phyloP scores from a whole-genome alignment of 1,140 invertebrate species.

The Lucilia cuprina region DNA sequence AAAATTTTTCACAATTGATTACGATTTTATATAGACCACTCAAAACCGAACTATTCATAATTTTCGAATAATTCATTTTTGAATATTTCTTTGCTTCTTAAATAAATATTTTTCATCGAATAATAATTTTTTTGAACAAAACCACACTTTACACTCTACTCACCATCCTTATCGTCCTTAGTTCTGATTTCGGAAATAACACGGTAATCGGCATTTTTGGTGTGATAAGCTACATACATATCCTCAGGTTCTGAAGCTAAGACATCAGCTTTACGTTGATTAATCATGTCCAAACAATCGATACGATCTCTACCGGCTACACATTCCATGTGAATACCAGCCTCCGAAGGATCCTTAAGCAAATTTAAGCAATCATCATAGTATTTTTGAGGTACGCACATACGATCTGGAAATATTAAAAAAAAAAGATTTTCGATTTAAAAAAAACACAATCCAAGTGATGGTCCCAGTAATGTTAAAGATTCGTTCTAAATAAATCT shows the following conservation, averaged over 20 bases:
- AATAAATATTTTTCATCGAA: no score
- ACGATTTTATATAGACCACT: no score
- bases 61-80: no score
- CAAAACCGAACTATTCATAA: no score
- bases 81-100: no score
- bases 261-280: constrained; percentile 78
- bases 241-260: constrained; percentile 80
- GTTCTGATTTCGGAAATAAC: constrained; percentile 76
- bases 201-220: constrained; percentile 69
- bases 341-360: constrained; percentile 69
- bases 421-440: constrained; percentile 36
- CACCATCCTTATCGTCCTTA: constrained; percentile 65
- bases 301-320: constrained; percentile 74
- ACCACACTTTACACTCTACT: constrained; percentile 39
- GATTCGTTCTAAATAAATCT: background rate
- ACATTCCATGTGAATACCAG: constrained; percentile 70
- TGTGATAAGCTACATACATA: constrained; percentile 79
- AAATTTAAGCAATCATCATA: constrained; percentile 71
- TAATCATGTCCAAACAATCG: constrained; percentile 78
- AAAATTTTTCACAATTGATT: no score
- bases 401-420: constrained; percentile 69
- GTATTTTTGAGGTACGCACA: constrained; percentile 74
- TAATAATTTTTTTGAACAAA: no score
- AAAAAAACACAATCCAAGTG: no score
- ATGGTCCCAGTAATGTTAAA: no score